Conservation (phyloP, 1,140 invertebrate genomes). For the Sinella curviseta region DNA sequence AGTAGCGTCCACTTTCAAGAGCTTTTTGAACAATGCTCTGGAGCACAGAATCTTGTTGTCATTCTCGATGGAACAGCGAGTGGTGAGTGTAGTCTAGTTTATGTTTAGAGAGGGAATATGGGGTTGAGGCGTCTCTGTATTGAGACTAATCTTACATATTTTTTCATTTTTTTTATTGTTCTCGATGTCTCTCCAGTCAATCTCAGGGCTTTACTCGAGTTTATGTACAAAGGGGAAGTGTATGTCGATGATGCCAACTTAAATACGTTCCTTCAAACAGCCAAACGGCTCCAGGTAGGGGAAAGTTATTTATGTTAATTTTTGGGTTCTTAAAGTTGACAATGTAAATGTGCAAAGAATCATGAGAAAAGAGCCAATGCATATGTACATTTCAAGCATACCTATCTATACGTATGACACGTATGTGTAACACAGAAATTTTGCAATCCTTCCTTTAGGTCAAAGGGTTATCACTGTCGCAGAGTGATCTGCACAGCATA, state of each 20-base stretch:
- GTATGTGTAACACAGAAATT: not conserved
- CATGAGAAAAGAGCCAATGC: not conserved
- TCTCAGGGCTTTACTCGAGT: slow-evolving; percentile 84
- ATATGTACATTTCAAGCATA: too few relatives aligned
- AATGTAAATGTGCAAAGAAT: not conserved
- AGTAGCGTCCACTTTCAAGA: slow-evolving; percentile 92
- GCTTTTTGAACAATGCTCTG: slow-evolving; percentile 83
- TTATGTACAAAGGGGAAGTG: slow-evolving; percentile 91
- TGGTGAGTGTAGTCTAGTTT: too few relatives aligned
- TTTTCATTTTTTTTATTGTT: too few relatives aligned
- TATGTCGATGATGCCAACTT: slow-evolving; percentile 85
- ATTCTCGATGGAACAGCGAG: slow-evolving; percentile 85
- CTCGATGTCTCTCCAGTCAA: slow-evolving; percentile 80
- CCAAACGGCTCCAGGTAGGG: slow-evolving; percentile 78
- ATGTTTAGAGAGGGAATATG: too few relatives aligned
- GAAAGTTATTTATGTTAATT: slow-evolving; percentile 13
- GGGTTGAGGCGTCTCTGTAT: too few relatives aligned
- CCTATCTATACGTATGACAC: too few relatives aligned
- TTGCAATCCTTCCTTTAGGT: slow-evolving; percentile 61
- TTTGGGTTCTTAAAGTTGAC: not conserved
- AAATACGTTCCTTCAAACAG: slow-evolving; percentile 84
- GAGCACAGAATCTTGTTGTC: slow-evolving; percentile 76
- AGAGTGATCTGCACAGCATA: slow-evolving; percentile 50
- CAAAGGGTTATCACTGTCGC: slow-evolving; percentile 70
- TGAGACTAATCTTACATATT: too few relatives aligned